These are phyloP conservation scores for Tiphia femorata DNA, from an alignment of 2,888 invertebrate species.

Conservation along the genomic window DNA sequence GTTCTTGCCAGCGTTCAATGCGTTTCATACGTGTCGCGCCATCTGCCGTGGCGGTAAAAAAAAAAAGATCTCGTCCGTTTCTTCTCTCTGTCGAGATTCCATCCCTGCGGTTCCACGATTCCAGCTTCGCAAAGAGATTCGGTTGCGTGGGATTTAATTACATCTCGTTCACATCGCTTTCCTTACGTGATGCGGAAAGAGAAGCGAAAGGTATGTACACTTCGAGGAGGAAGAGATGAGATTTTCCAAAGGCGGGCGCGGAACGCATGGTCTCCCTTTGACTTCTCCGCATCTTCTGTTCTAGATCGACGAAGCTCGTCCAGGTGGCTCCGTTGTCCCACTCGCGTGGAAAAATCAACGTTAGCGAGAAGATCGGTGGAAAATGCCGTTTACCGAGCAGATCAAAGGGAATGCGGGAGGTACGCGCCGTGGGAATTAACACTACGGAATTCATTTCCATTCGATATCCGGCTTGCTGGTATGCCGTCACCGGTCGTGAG, in stretches of 20 bases:
- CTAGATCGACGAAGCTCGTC: background rate
- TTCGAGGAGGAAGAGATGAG: too few species aligned
- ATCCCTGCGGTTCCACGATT: background rate
- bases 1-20: too few species aligned
- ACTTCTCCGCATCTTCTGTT: background rate
- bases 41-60: background rate
- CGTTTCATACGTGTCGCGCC: background rate
- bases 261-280: background rate
- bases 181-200: too few species aligned
- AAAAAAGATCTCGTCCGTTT: background rate
- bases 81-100: too few species aligned
- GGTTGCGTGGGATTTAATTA: too few species aligned
- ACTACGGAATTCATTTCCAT: slow-evolving; percentile 44
- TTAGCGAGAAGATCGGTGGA: slow-evolving; percentile 15
- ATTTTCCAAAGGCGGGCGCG: too few species aligned
- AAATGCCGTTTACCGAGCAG: slow-evolving; percentile 8
- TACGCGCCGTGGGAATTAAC: slow-evolving; percentile 18
- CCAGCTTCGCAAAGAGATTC: too few species aligned
- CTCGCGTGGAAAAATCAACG: slow-evolving; percentile 31
- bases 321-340: slow-evolving; percentile 8
- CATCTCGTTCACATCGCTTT: too few species aligned
- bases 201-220: too few species aligned
- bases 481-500: background rate
- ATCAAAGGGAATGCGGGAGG: slow-evolving; percentile 28
- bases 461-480: slow-evolving; percentile 32